Percentiles rank a stretch among this genome's conserved stretches.
phyloP scores from a whole-genome alignment of 2,888 invertebrate species.

The Tachina lurida region DNA sequence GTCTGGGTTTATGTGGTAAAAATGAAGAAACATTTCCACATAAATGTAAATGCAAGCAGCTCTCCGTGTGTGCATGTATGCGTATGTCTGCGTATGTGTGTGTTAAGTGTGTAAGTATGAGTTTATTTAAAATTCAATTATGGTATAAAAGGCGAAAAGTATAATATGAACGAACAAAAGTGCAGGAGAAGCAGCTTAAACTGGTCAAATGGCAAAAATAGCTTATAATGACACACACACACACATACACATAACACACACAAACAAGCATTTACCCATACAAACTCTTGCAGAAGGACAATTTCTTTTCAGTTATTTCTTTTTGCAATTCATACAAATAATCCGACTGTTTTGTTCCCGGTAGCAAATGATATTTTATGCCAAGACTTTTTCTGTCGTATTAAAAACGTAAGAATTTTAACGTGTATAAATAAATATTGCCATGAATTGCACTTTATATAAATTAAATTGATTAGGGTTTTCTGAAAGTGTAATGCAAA shows the following conservation, averaged over 20 bases:
- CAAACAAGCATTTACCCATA: constrained; percentile 7
- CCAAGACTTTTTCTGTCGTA: constrained; percentile 13
- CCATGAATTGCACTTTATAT: constrained; percentile 46
- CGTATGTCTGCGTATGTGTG: constrained; percentile 9
- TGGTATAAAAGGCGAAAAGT: constrained; percentile 72
- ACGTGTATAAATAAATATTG: constrained; percentile 32
- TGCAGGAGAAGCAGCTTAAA: constrained; percentile 61
- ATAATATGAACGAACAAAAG: constrained; percentile 58
- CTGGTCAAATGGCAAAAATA: constrained; percentile 66
- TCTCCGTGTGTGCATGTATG: constrained; percentile 1
- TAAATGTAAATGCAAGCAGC: background rate
- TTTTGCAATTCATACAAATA: constrained; percentile 26
- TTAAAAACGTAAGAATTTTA: constrained; percentile 3
- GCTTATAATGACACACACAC: constrained; percentile 48
- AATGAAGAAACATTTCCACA: constrained; percentile 36
- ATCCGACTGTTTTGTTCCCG: constrained; percentile 9
- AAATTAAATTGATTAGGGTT: constrained; percentile 55
- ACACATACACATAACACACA: constrained; percentile 20
- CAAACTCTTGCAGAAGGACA: constrained; percentile 21
- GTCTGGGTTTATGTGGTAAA: background rate
- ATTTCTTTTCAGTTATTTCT: constrained; percentile 16
- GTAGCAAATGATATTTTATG: constrained; percentile 26
- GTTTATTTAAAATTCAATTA: constrained; percentile 83
- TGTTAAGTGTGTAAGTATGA: constrained; percentile 52
- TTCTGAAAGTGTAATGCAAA: constrained; percentile 51